Conservation (phyloP, 2,797 vertebrate species). For the Crocodylus rhombifer region DNA sequence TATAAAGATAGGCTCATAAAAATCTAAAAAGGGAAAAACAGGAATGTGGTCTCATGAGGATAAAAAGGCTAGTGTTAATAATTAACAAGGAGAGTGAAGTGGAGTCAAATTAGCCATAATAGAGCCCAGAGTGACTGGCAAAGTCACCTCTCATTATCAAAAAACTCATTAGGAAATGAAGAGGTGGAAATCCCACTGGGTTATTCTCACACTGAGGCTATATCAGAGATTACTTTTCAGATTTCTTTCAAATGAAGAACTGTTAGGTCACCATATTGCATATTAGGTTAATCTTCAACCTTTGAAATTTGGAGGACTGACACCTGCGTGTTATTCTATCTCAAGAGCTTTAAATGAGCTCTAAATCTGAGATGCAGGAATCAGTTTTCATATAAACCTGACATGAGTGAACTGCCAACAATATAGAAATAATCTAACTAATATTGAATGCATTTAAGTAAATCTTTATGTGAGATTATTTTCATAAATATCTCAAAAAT, state of each 20-base stretch:
- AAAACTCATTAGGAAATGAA: slow-evolving; percentile 89
- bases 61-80: slow-evolving; percentile 98
- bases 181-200: slow-evolving; percentile 86
- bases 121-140: slow-evolving; percentile 92
- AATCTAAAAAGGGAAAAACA: slow-evolving; percentile 79
- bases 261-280: slow-evolving; percentile 81
- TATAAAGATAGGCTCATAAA: slow-evolving; percentile 73
- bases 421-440: slow-evolving; percentile 33
- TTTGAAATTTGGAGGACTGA: slow-evolving; percentile 76
- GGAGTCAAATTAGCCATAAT: slow-evolving; percentile 95
- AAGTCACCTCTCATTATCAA: slow-evolving; percentile 88
- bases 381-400: slow-evolving; percentile 62
- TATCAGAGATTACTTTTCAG: slow-evolving; percentile 83
- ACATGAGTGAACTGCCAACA: slow-evolving; percentile 33
- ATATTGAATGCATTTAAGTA: neutral
- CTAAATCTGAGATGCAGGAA: slow-evolving; percentile 48
- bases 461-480: slow-evolving; percentile 6
- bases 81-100: slow-evolving; percentile 91
- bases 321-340: slow-evolving; percentile 72
- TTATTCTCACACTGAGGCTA: slow-evolving; percentile 79
- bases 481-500: slow-evolving; percentile 14
- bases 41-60: slow-evolving; percentile 87
- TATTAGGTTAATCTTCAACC: slow-evolving; percentile 82
- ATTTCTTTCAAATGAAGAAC: slow-evolving; percentile 81
- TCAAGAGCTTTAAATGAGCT: slow-evolving; percentile 75